Percentiles rank a stretch among this genome's conserved stretches.
These are phyloP conservation scores for Oreochromis mossambicus DNA, from an alignment of 2,797 vertebrate genomes.

Conservation along the genomic window DNA sequence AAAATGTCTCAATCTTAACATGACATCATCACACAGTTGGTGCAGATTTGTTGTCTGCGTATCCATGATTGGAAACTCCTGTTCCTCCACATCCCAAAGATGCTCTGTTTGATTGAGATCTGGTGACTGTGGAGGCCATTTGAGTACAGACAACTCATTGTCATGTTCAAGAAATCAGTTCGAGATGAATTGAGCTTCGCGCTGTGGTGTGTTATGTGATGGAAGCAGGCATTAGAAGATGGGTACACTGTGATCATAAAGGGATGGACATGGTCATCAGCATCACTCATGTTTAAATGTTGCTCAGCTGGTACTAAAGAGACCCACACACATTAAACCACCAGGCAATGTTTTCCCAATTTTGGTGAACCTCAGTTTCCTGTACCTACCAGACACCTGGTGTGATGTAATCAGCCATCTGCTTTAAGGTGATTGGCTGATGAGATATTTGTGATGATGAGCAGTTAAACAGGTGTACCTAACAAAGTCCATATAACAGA, in stretches of 20 bases:
- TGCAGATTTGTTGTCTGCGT: slow-evolving; percentile 43
- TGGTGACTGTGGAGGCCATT: neutral
- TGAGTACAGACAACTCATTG: neutral
- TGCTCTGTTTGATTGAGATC: neutral
- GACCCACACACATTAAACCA: neutral
- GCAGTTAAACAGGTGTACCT: neutral
- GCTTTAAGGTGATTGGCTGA: neutral
- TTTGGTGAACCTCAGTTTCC: neutral
- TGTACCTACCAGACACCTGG: neutral
- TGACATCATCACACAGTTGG: slow-evolving; percentile 31
- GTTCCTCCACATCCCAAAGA: slow-evolving; percentile 4
- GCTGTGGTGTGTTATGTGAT: neutral
- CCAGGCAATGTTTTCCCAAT: neutral
- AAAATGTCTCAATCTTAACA: neutral
- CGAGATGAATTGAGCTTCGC: neutral
- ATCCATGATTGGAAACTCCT: slow-evolving; percentile 39
- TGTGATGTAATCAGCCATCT: neutral
- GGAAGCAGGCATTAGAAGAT: neutral
- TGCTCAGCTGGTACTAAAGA: neutral
- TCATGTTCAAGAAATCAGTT: neutral
- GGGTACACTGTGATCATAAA: neutral
- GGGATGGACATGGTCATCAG: neutral
- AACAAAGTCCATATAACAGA: neutral
- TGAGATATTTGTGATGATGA: neutral
- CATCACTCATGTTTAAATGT: neutral